These are phyloP conservation scores for Leptopilina boulardi DNA, from an alignment of 1,140 invertebrate species.

Conservation along the genomic window DNA sequence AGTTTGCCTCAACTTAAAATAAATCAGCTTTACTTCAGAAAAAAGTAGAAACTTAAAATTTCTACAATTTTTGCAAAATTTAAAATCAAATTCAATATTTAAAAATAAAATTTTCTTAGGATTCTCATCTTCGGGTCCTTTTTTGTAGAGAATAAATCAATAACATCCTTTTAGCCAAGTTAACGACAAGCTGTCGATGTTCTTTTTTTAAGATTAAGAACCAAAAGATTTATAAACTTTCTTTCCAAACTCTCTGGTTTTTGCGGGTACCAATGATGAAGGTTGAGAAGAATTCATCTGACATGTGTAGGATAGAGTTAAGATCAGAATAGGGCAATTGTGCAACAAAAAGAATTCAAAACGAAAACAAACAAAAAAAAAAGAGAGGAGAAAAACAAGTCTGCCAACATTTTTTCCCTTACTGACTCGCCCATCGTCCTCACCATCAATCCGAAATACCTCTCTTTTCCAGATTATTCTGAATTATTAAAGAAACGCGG, in stretches of 20 bases:
- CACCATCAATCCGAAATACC: slow-evolving; percentile 24
- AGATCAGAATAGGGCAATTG: background rate
- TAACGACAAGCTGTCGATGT: background rate
- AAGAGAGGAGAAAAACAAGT: background rate
- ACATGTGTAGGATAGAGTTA: slow-evolving; percentile 65
- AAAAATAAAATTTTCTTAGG: too few species aligned
- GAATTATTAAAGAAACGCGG: slow-evolving; percentile 61
- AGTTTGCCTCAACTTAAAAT: background rate
- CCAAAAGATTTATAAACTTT: background rate
- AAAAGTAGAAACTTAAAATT: too few species aligned
- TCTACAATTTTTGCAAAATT: too few species aligned
- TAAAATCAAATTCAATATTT: too few species aligned
- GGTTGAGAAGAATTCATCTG: slow-evolving; percentile 62
- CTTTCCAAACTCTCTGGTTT: slow-evolving; percentile 47
- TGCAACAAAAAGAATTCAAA: background rate
- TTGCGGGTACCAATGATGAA: slow-evolving; percentile 59
- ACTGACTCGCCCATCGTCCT: slow-evolving; percentile 16
- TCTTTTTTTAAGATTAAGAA: background rate
- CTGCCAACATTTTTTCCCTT: slow-evolving; percentile 33
- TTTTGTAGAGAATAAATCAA: background rate
- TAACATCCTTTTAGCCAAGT: background rate
- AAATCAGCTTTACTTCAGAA: background rate
- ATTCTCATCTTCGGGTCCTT: background rate
- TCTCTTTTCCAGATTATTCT: slow-evolving; percentile 49
- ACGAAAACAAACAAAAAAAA: too few species aligned